Percentiles rank a stretch among this genome's conserved stretches.
Conservation (phyloP, 2,113 vertebrate genomes). For the Cyprinodon brontotheroides region DNA sequence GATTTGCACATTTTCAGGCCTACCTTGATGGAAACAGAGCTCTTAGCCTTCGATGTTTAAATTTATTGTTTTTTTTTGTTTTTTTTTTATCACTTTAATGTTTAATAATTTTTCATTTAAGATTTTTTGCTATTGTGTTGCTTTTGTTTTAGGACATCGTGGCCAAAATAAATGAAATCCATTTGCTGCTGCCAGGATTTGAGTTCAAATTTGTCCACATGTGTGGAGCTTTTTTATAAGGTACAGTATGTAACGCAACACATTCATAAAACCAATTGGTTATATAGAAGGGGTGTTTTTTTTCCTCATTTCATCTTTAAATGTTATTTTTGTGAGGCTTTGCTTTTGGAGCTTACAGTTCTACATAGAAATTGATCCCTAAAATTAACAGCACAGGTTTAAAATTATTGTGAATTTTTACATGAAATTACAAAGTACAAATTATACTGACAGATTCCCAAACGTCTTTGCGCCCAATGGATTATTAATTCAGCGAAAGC, state of each 20-base stretch:
- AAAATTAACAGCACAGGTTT: neutral
- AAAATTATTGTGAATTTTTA: neutral
- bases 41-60: neutral
- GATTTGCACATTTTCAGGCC: neutral
- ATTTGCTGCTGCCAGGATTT: neutral
- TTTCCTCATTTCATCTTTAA: neutral
- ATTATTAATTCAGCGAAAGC: slow-evolving; percentile 5
- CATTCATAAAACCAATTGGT: neutral
- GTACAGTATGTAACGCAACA: neutral
- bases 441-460: neutral
- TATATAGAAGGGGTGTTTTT: no score
- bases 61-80: no score
- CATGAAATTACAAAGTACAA: neutral
- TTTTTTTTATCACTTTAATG: neutral
- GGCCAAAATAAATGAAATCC: neutral
- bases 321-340: neutral
- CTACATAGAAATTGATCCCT: neutral
- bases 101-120: neutral
- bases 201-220: neutral
- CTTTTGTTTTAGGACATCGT: neutral
- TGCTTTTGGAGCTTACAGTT: neutral
- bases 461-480: slow-evolving; percentile 2
- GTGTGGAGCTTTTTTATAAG: neutral
- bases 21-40: neutral
- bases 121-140: neutral